A percentile compares a stretch with the other conserved stretches of the same genome.
phyloP scores from a whole-genome alignment of 2,797 vertebrate species.

The Delichon dasypus region DNA sequence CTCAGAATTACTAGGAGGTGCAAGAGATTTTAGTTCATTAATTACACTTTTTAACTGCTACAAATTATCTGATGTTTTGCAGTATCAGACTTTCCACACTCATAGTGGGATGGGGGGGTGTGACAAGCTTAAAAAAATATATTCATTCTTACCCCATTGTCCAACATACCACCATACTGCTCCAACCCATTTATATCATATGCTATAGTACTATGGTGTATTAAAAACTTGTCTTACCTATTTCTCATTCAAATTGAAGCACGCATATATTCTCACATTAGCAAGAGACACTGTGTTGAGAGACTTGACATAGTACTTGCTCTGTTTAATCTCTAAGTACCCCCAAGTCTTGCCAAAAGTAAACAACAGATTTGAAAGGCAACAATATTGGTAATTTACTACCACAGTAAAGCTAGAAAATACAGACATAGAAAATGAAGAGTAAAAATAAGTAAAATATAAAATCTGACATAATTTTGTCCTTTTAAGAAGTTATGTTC shows the following conservation, averaged over 20 bases:
- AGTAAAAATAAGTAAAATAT: not conserved
- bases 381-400: not conserved
- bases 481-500: not conserved
- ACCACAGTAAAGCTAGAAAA: not conserved
- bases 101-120: too few species aligned
- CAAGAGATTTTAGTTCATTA: not conserved
- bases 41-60: not conserved
- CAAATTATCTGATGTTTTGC: not conserved
- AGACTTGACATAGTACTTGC: not conserved
- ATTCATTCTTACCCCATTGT: not conserved
- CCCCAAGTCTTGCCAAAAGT: not conserved
- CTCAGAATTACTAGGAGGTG: not conserved
- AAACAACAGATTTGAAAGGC: not conserved
- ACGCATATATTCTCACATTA: not conserved
- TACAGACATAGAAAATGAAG: not conserved
- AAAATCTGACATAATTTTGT: not conserved
- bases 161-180: not conserved
- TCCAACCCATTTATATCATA: not conserved
- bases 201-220: not conserved
- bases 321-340: not conserved
- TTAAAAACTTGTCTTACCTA: not conserved
- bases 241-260: not conserved
- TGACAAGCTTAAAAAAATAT: not conserved
- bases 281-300: not conserved
- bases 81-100: not conserved